Conservation (phyloP, 1,140 invertebrate species). For the Drosophila ironensis region DNA sequence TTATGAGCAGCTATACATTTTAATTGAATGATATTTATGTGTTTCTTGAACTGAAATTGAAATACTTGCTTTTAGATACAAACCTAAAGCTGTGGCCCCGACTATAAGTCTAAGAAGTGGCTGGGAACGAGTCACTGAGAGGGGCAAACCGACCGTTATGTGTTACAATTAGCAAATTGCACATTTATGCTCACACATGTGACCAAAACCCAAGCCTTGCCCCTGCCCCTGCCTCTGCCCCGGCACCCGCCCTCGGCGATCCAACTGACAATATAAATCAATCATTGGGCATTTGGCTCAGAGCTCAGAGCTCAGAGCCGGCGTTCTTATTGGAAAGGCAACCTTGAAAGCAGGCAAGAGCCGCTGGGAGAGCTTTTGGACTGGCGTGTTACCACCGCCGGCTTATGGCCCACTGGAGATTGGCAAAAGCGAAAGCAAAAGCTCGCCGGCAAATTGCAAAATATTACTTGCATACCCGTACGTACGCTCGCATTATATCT, state of each 20-base stretch:
- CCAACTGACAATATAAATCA: slow-evolving; percentile 76
- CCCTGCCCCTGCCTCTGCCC: not conserved
- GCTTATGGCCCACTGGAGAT: slow-evolving; percentile 12
- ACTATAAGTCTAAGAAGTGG: slow-evolving; percentile 22
- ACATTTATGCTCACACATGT: slow-evolving; percentile 77
- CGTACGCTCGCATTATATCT: slow-evolving; percentile 9
- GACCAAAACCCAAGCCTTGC: slow-evolving; percentile 28
- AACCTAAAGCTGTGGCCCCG: not conserved
- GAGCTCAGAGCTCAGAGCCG: too few species aligned
- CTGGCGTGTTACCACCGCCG: slow-evolving; percentile 19
- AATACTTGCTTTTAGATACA: not conserved
- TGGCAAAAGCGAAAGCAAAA: slow-evolving; percentile 17
- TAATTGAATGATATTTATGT: too few species aligned
- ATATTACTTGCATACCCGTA: slow-evolving; percentile 17
- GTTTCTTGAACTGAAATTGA: too few species aligned
- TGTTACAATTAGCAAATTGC: slow-evolving; percentile 80
- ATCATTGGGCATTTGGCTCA: slow-evolving; percentile 60
- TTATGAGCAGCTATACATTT: too few species aligned
- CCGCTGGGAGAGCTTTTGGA: slow-evolving; percentile 46
- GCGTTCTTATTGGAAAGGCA: slow-evolving; percentile 78
- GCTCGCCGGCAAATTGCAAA: slow-evolving; percentile 38
- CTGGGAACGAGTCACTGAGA: not conserved
- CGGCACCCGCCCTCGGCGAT: not conserved
- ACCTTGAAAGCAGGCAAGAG: slow-evolving; percentile 73
- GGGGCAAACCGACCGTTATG: slow-evolving; percentile 55